Base-by-base conservation (phyloP, 2,797 vertebrate species). In the Sebastiscus tertius region DNA sequence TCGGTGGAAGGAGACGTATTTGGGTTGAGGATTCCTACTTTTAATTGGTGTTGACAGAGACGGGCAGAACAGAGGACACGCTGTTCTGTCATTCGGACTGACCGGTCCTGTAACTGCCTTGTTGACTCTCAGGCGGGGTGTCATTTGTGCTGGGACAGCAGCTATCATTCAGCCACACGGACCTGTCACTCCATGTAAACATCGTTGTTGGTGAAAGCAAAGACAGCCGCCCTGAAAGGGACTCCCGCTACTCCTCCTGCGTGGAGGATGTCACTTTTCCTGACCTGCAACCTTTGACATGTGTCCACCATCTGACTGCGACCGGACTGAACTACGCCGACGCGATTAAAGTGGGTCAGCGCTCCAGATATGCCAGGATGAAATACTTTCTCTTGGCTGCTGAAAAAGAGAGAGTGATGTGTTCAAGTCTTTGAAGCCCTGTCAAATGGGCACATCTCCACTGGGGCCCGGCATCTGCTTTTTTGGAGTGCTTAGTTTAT, bases 171-270 rank as follows among this genome's bases (percentile, higher is more conserved):
- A 83, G 79, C 61, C 67, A 77, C 74, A 72, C 82, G 82, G 76
- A 70, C 72, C 85, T 91, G 89, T 87, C 91, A 83, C 34, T 79
- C 65, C 83, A 13, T 81, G 66, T 92, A 85, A 92, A 88, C 87
- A 88, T 83, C 77, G 69, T 60, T 75, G 67, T 79, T 87, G 80
- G 79, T 87, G 79, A 74, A 75, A 82, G 76, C 55, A 36, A 66
- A 72, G 69, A 84, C 76, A 85, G 66, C 80, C 82, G 52, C n/a
- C 56, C n/a, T 80, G 87, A 91, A 71, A 81, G 65, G 31, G 54
- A 67, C 58, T 39, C 64, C 39, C 18, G 79, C 61, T 52, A 55
- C 71, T 80, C 18, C 49, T 54, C 27, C 52, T 72, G 55, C 27
- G 11, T 20, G 62, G 59, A 84, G 36, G 42, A 80, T 78, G 82